Conservation (phyloP, 2,113 vertebrate genomes). For the Petroica traversi region DNA sequence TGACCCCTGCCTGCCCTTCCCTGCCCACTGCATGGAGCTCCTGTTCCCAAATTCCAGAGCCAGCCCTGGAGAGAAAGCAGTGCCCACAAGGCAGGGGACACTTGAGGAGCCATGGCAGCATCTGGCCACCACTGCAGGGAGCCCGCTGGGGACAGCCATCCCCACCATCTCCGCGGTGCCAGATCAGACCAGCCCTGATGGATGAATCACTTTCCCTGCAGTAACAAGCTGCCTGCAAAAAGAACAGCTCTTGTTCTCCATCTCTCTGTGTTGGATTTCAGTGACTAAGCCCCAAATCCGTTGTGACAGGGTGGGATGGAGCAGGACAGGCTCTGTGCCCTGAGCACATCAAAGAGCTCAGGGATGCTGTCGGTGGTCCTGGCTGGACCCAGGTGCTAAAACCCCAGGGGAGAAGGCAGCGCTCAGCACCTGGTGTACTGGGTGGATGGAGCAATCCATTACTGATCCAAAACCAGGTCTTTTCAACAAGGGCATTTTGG, state of each 20-base stretch:
- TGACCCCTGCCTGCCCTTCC: not conserved
- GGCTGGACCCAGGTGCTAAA: not conserved
- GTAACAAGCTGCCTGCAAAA: not conserved
- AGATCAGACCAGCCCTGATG: not conserved
- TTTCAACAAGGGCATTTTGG: not conserved
- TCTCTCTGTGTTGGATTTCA: not conserved
- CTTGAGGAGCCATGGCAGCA: not conserved
- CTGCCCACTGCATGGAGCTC: not conserved
- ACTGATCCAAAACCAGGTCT: not conserved
- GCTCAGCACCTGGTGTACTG: not conserved
- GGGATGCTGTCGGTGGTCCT: not conserved
- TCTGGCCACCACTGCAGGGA: not conserved
- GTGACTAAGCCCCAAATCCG: fast-evolving
- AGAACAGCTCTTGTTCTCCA: not conserved
- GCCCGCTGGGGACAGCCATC: not conserved
- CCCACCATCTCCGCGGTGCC: fast-evolving
- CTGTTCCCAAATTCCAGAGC: not conserved
- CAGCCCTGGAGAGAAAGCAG: not conserved
- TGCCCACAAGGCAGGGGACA: not conserved
- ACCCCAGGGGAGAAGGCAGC: not conserved
- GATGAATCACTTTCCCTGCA: not conserved
- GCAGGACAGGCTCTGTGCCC: fast-evolving
- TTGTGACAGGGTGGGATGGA: not conserved
- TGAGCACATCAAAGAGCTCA: fast-evolving
- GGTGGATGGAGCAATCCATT: not conserved